Base-by-base conservation (phyloP, 2,113 vertebrate species). In the Delphinapterus leucas region DNA sequence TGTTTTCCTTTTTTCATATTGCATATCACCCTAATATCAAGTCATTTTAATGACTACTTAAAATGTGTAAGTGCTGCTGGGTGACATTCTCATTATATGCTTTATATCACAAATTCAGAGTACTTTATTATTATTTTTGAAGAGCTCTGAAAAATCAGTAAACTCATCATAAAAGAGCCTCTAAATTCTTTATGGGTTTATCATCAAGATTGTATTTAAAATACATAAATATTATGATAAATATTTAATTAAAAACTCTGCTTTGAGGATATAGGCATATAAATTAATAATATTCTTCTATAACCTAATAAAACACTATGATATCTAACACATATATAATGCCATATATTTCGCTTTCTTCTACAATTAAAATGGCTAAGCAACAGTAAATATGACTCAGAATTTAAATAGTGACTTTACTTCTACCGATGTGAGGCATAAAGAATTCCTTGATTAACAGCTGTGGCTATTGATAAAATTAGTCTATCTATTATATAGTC, bases 201-300 rank as follows among this genome's bases (percentile, higher is more conserved):
- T 90, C 63, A 97, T 60, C 28, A 93, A 94, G 71, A 94, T 5
- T 93, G 0, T 15, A 92, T 76, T 90, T 95, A 47, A 93, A 79
- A 92, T 81, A 44, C 8, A 90, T 28, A 92, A 89, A 82, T 68
- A 96, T 77, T 81, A 90, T 65, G 67, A 90, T 0, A 92, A 92
- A 81, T 44, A 92, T 70, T 96, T 87, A 96, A 71, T 95, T 89
- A 91, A 93, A 95, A 68, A 55, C 8, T 89, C 20, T 81, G 5
- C 53, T 87, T 94, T 90, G 25, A 81, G n/a, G 23, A 73, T 47
- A 86, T n/a, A 90, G 8, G 18, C 4, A 11, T 28, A 60, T 70
- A 96, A 87, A 85, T 93, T 76, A 95, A 74, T 88, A 79, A 63
- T n/a, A 68, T 68, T 60, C 14, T 94, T n/a, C 11, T 65, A 90